phyloP scores from a whole-genome alignment of 2,888 invertebrate genomes.

The Stenotaenia linearis region DNA sequence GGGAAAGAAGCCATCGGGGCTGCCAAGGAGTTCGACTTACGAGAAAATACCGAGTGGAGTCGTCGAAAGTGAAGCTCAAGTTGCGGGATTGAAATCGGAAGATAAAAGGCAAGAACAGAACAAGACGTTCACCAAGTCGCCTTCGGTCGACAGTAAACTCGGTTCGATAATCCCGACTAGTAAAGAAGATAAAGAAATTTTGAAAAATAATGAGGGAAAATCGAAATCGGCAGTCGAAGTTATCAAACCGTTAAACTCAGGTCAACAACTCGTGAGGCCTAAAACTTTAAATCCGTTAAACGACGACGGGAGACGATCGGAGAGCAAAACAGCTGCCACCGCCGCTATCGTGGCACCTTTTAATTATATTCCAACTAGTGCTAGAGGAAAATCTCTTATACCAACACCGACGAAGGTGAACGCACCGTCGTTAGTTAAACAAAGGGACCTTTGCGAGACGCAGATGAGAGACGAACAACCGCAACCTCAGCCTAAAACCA shows the following conservation, averaged over 20 bases:
- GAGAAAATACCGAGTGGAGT: constrained; percentile 44
- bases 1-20: not conserved
- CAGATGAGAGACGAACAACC: not conserved
- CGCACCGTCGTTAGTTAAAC: constrained; percentile 6
- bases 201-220: not conserved
- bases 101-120: constrained; percentile 32
- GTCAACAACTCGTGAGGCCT: not conserved
- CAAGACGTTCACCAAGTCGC: constrained; percentile 31
- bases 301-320: not conserved
- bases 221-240: not conserved
- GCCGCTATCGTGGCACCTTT: constrained; percentile 52
- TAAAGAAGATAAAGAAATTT: not conserved
- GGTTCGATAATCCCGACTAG: not conserved
- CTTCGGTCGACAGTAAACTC: constrained; percentile 24
- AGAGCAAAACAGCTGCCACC: constrained; percentile 39
- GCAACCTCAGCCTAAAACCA: not conserved
- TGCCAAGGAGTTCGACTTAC: constrained; percentile 45
- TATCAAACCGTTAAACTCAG: not conserved
- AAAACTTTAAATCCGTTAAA: not conserved
- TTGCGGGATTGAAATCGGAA: constrained; percentile 42
- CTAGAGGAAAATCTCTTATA: constrained; percentile 33
- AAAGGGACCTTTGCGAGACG: constrained; percentile 7
- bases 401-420: constrained; percentile 31
- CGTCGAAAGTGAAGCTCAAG: constrained; percentile 45
- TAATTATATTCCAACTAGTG: constrained; percentile 48